Conservation (phyloP, 1,140 invertebrate species). For the Fopius arisanus region DNA sequence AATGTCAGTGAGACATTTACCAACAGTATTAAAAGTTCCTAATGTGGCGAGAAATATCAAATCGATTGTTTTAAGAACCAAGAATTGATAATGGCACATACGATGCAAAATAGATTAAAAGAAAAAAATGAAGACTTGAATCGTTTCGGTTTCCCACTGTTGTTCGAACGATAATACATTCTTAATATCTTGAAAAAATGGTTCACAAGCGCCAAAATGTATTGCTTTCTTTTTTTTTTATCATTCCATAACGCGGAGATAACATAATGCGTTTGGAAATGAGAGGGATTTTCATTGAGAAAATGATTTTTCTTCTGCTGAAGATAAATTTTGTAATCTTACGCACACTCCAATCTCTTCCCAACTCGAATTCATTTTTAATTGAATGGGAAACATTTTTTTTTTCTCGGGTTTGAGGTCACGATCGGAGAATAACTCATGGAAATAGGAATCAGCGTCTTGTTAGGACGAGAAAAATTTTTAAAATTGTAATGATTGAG, state of each 20-base stretch:
- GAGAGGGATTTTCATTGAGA: background rate
- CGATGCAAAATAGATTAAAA: background rate
- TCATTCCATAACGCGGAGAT: constrained; percentile 1
- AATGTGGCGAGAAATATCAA: constrained; percentile 28
- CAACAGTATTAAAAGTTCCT: constrained; percentile 59
- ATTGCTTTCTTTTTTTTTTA: background rate
- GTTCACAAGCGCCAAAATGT: background rate
- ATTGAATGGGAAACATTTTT: background rate
- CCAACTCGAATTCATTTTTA: background rate
- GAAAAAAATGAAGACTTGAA: background rate
- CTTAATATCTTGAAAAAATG: background rate
- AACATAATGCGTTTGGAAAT: background rate
- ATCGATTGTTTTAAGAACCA: constrained; percentile 12
- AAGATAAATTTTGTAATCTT: background rate
- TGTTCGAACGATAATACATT: background rate
- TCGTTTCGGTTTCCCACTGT: constrained; percentile 12
- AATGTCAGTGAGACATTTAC: constrained; percentile 23
- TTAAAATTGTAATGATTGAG: background rate
- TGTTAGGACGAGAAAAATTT: background rate
- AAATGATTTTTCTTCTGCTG: background rate
- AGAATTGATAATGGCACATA: background rate
- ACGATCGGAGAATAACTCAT: background rate
- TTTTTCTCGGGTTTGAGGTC: constrained; percentile 9
- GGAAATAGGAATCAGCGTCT: constrained; percentile 18
- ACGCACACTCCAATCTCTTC: background rate